Base-by-base conservation (phyloP, 35 echinoderm and acorn worm species). In the Apostichopus japonicus region DNA sequence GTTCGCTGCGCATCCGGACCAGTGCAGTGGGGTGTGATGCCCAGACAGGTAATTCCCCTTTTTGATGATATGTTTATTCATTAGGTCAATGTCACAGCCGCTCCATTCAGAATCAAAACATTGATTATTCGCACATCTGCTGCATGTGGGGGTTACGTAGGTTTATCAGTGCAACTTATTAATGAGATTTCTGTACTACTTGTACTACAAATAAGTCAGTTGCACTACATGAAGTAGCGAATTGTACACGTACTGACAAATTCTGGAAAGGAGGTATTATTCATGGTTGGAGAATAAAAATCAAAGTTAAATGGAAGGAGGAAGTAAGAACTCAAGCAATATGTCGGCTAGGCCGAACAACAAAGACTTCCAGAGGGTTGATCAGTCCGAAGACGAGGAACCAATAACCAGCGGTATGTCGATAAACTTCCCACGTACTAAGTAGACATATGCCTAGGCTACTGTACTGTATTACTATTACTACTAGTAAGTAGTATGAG, bases 311-410 rank as follows among this genome's bases (percentile, higher is more conserved):
- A 91, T 91, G 90, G 90, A 91, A 79, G 90, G 54, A 22, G 90
- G 72, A 77, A 56, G 90, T 19, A n/a, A 56, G 76, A 91, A 91
- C 67, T 91, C 90, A 19, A 91, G 76, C 90, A 91, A 79, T 53
- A 91, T 79, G 90, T 91, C 90, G 13, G 54, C 72, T 56, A 91
- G 90, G 76, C 90, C 90, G 90, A 91, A 91, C 76, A 91, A 91
- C 61, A 91, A 91, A 91, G 90, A 91, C 58, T 91, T 91, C 77
- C 90, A 91, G 61, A 56, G 90, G 73, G 90, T 91, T n/a, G 90
- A 91, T 19, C 90, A 91, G 72, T 33, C 22, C 55, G 90, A 91
- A 52, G 90, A 91, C 23, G 90, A 77, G 25, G 17, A 19, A 7
- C 7, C 57, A 61, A 8, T 10, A 61, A 75, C 71, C 2, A 75